Percentiles rank a stretch among this genome's conserved stretches.
These are phyloP conservation scores for Scrobipalpa costella DNA, from an alignment of 2,888 invertebrate genomes.

Conservation along the genomic window DNA sequence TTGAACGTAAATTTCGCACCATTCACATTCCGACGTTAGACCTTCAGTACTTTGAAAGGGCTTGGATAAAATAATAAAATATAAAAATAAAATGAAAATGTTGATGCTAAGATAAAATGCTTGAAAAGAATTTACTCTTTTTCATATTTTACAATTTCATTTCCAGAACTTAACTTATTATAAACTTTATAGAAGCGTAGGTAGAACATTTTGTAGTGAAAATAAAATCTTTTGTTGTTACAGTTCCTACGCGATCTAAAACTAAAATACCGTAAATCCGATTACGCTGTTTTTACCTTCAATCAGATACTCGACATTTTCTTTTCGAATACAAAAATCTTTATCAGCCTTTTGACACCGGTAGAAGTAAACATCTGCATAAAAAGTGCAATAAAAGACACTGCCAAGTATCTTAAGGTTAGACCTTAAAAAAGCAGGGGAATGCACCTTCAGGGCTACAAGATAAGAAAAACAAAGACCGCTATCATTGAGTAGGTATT, in stretches of 20 bases:
- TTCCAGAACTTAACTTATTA: too few species aligned
- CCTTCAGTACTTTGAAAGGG: constrained; percentile 18
- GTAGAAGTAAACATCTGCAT: constrained; percentile 30
- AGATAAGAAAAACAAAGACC: constrained; percentile 61
- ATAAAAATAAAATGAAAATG: not conserved
- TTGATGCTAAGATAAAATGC: not conserved
- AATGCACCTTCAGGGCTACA: constrained; percentile 70
- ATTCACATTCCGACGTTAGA: constrained; percentile 16
- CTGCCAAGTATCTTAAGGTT: constrained; percentile 36
- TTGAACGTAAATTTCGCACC: constrained; percentile 21
- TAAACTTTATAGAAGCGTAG: too few species aligned
- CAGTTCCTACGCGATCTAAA: too few species aligned
- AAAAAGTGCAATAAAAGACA: constrained; percentile 38
- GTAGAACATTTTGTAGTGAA: too few species aligned
- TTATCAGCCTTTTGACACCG: constrained; percentile 1
- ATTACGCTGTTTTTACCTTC: not conserved
- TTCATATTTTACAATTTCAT: too few species aligned
- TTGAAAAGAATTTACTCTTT: not conserved
- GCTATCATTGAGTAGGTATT: constrained; percentile 52
- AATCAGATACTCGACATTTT: not conserved
- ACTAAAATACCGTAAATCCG: too few species aligned
- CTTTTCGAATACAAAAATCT: not conserved
- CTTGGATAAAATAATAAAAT: not conserved
- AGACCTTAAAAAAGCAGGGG: constrained; percentile 60
- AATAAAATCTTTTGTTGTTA: too few species aligned